A percentile compares a stretch with the other conserved stretches of the same genome.
Evolutionary conservation across 2,888 invertebrate genomes (phyloP).

Genomic region (Drosophila lutescens): DNA sequence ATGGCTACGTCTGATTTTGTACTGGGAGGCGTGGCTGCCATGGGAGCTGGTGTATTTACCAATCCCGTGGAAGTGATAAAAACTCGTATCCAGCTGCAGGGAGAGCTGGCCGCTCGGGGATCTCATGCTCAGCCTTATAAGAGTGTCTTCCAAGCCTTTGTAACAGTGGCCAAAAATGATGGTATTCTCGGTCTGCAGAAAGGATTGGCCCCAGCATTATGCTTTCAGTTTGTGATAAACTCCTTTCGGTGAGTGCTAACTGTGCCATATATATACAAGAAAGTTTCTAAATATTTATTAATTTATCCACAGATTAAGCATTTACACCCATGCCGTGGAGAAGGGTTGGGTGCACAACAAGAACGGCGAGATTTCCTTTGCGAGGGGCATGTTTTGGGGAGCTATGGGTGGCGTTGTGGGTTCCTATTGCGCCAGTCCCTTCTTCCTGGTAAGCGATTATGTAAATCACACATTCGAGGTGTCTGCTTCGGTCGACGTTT

Average conservation of each 20-base stretch:
- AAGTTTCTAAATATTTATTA: background rate
- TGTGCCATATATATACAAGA: background rate
- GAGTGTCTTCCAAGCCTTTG: slow-evolving; percentile 91
- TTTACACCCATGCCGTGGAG: slow-evolving; percentile 90
- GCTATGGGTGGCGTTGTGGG: slow-evolving; percentile 92
- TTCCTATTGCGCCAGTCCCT: slow-evolving; percentile 92
- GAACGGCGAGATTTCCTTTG: slow-evolving; percentile 88
- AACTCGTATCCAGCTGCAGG: slow-evolving; percentile 94
- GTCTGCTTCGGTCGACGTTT: slow-evolving; percentile 3
- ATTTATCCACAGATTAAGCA: slow-evolving; percentile 87
- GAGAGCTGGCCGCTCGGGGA: slow-evolving; percentile 90
- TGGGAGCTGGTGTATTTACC: slow-evolving; percentile 92
- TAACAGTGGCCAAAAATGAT: slow-evolving; percentile 91
- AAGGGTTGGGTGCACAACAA: slow-evolving; percentile 86
- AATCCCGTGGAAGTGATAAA: slow-evolving; percentile 94
- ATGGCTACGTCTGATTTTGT: slow-evolving; percentile 81
- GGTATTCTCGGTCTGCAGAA: slow-evolving; percentile 91
- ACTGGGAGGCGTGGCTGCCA: slow-evolving; percentile 90
- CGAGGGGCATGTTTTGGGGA: slow-evolving; percentile 89
- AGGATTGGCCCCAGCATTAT: slow-evolving; percentile 93
- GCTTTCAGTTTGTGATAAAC: slow-evolving; percentile 95
- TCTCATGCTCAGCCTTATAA: slow-evolving; percentile 89
- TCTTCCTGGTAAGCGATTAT: slow-evolving; percentile 89
- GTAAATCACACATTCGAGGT: slow-evolving; percentile 45
- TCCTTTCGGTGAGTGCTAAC: slow-evolving; percentile 84